Evolutionary conservation across 2,888 invertebrate genomes (phyloP).

Genomic region (Ptilodon capucinus): DNA sequence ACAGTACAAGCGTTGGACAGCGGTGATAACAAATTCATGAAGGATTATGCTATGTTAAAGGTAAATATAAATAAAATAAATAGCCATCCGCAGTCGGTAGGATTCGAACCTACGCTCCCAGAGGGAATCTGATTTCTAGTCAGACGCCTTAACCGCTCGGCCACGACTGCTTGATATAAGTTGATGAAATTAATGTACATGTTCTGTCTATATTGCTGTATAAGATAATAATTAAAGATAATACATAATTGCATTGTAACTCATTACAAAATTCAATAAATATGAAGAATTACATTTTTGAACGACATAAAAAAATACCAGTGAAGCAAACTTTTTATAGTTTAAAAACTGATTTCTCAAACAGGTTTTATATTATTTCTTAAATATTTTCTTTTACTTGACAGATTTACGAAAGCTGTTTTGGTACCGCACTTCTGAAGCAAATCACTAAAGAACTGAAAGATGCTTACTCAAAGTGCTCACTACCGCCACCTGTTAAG

Average conservation of each 20-base stretch:
- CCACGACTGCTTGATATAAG: constrained; percentile 85
- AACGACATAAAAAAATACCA: too few relatives aligned
- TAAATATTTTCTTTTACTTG: too few relatives aligned
- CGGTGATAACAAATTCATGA: constrained; percentile 86
- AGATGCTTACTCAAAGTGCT: constrained; percentile 85
- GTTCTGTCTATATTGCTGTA: too few relatives aligned
- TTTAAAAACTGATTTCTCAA: too few relatives aligned
- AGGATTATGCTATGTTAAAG: constrained; percentile 89
- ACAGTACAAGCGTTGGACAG: constrained; percentile 72
- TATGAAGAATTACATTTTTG: too few relatives aligned
- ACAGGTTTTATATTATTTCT: too few relatives aligned
- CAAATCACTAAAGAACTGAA: constrained; percentile 87
- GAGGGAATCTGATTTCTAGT: constrained; percentile 95
- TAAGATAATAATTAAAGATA: too few relatives aligned
- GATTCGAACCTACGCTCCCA: constrained; percentile 96
- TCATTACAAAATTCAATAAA: too few relatives aligned
- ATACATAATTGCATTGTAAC: too few relatives aligned
- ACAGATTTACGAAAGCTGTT: constrained; percentile 89
- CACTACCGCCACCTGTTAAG: constrained; percentile 75
- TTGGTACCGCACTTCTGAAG: constrained; percentile 85
- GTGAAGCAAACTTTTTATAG: too few relatives aligned
- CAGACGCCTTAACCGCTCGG: constrained; percentile 95
- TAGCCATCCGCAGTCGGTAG: constrained; percentile 88
- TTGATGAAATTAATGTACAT: constrained; percentile 13
- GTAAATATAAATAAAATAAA: constrained; percentile 60